Evolutionary conservation across 2,797 vertebrate genomes (phyloP), one percentile per base, ranked within the genome.

Genomic region (Hippocampus kuda): DNA sequence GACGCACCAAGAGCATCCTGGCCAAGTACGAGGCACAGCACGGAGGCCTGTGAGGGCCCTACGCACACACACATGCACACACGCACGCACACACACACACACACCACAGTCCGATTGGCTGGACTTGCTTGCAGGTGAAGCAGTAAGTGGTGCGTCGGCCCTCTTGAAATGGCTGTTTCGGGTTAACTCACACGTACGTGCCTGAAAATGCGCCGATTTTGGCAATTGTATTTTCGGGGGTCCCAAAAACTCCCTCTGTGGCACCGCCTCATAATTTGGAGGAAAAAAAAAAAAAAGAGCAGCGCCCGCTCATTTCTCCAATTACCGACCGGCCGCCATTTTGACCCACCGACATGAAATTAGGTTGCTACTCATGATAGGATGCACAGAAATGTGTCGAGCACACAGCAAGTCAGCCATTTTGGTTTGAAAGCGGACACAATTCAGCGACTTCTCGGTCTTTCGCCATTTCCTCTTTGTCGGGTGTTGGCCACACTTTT

Each of bases 11-110:
- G 91, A 96, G 92, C 69, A 68, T 94, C 76, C 86, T 97, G 68
- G 88, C 91, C 72, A 94, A 95, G 86, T 96, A 97, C 13, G 92
- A 95, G 79, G 89, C 91, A 42, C 90, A 89, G 65, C 93, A 95
- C 4, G 92, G 94, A 42, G 89, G 90, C 57, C 90, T 95, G 92
- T 97, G 91, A 91, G 65, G 54, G 70, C 68, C 11, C 24, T 7
- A 2, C 1, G 22, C 20, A 18, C 67, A 22, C 68, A 69, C 69
- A 49, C 54, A 51, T 5, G 53, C 16, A 66, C 22, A 65, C 44
- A 38, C 27, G 62, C 90, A 74, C 85, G 89, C 75, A 87, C 10
- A 5, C 24, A 63, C 4, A 16, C 2, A 67, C 49, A 70, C 38
- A 51, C 49, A 62, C 8, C 41, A 65, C 51, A 62, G 65, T 41